Conservation (phyloP, 2,113 vertebrate genomes). For the Argyrosomus japonicus region DNA sequence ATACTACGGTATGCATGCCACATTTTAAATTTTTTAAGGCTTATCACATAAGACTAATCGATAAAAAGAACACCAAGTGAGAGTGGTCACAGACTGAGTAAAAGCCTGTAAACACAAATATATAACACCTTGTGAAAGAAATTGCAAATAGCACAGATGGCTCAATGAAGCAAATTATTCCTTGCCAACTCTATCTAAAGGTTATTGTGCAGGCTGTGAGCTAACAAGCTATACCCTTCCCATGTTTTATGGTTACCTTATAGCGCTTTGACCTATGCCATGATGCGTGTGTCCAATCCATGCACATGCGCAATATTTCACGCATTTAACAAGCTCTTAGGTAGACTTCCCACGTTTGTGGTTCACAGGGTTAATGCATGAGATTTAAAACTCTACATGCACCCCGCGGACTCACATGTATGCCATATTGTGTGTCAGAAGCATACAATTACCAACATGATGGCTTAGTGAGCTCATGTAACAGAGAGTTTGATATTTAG, state of each 20-base stretch:
- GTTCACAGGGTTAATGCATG: slow-evolving; percentile 55
- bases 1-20: not conserved
- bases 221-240: slow-evolving; percentile 42
- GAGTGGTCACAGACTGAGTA: slow-evolving; percentile 6
- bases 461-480: slow-evolving; percentile 12
- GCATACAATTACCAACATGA: slow-evolving; percentile 31
- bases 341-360: slow-evolving; percentile 27
- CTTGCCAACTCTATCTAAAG: slow-evolving; percentile 45
- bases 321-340: slow-evolving; percentile 45
- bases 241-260: slow-evolving; percentile 35
- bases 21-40: not conserved
- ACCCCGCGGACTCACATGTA: slow-evolving; percentile 2
- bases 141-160: slow-evolving; percentile 55
- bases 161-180: slow-evolving; percentile 29
- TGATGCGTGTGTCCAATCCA: slow-evolving; percentile 25
- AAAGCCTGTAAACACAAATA: slow-evolving; percentile 22
- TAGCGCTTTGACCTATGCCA: slow-evolving; percentile 1
- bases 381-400: slow-evolving; percentile 49
- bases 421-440: slow-evolving; percentile 30
- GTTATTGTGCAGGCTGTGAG: slow-evolving; percentile 46
- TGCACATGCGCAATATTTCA: slow-evolving; percentile 21
- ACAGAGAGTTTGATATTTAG: slow-evolving; percentile 27
- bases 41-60: not conserved
- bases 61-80: slow-evolving; percentile 5
- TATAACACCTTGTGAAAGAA: slow-evolving; percentile 28